Evolutionary conservation across 2,888 invertebrate species (phyloP).

Genomic region (Cylloceria caligata): DNA sequence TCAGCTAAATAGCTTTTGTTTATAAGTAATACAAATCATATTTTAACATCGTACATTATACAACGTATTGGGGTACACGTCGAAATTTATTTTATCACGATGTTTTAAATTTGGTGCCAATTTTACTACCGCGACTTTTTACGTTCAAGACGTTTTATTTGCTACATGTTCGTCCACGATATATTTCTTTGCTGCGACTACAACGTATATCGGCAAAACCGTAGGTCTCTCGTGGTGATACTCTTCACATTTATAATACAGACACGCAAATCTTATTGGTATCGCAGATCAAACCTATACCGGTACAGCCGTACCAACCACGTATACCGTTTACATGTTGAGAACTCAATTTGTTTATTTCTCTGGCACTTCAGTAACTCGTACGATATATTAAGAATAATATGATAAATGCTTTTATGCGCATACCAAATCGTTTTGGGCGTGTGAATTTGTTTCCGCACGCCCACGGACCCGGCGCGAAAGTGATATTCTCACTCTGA

Average conservation of each 20-base stretch:
- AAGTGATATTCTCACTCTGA: constrained; percentile 43
- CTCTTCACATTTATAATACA: no score
- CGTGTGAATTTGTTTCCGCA: constrained; percentile 43
- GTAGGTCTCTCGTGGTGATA: no score
- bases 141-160: no score
- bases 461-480: constrained; percentile 6
- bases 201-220: no score
- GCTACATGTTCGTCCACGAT: no score
- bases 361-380: background rate
- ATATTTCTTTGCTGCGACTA: no score
- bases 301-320: background rate
- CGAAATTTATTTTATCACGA: background rate
- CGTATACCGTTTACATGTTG: background rate
- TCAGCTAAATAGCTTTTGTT: background rate
- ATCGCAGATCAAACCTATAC: background rate
- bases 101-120: background rate
- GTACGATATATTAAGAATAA: constrained; percentile 19
- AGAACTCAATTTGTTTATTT: constrained; percentile 11
- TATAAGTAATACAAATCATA: background rate
- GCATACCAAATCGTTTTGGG: constrained; percentile 21
- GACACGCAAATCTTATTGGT: no score
- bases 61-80: no score
- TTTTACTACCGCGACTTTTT: background rate
- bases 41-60: background rate
- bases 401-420: constrained; percentile 14